Evolutionary conservation across 2,888 invertebrate genomes (phyloP).

Genomic region (Plebejus argus): DNA sequence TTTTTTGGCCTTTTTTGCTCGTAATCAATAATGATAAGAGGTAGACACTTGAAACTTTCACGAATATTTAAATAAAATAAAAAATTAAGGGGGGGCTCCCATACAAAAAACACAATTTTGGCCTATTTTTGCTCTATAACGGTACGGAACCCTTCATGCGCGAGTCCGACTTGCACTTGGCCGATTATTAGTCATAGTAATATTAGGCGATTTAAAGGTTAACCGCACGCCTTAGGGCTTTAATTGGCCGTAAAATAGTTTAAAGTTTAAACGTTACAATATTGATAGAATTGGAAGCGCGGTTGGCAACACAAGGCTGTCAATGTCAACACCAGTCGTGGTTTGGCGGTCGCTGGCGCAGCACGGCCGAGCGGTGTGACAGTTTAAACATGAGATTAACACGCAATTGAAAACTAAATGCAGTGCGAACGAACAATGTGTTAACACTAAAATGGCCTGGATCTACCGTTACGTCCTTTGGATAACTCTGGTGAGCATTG

Average conservation of each 20-base stretch:
- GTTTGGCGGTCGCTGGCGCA: slow-evolving; percentile 1
- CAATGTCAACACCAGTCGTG: slow-evolving; percentile 6
- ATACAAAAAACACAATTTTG: too few relatives aligned
- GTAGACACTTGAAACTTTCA: too few relatives aligned
- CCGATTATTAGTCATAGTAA: not conserved
- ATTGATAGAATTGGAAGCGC: not conserved
- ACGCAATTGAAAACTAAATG: slow-evolving; percentile 25
- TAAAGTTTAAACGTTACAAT: not conserved
- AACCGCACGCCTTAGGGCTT: not conserved
- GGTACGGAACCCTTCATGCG: too few relatives aligned
- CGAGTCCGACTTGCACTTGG: too few relatives aligned
- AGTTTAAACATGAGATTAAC: not conserved
- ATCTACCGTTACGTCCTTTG: slow-evolving; percentile 53
- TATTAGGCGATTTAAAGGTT: not conserved
- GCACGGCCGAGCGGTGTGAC: not conserved
- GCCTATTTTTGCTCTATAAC: too few relatives aligned
- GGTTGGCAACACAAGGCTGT: slow-evolving; percentile 17
- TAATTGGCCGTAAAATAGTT: not conserved
- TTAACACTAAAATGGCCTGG: slow-evolving; percentile 54
- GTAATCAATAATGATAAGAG: too few relatives aligned
- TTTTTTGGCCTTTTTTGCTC: too few relatives aligned
- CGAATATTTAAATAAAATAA: too few relatives aligned
- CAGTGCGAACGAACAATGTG: slow-evolving; percentile 35
- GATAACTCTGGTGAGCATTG: slow-evolving; percentile 53
- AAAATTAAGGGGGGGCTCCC: too few relatives aligned